Conservation (phyloP, 2,113 vertebrate genomes). For the Enhydra lutris region DNA sequence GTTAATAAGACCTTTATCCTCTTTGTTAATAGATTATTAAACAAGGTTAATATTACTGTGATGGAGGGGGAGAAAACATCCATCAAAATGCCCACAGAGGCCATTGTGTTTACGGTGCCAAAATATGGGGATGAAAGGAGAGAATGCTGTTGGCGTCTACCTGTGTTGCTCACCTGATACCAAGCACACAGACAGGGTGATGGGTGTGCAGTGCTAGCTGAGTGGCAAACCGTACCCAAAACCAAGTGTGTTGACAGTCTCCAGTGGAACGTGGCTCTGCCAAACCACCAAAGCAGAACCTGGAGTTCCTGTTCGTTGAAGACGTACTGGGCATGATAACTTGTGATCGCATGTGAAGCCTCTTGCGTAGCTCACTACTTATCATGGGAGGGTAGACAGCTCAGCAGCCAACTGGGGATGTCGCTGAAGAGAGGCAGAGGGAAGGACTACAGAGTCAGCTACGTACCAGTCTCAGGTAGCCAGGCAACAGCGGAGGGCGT, state of each 20-base stretch:
- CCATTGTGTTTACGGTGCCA: neutral
- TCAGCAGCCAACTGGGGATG: neutral
- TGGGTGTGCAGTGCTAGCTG: too few relatives aligned
- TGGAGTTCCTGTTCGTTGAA: neutral
- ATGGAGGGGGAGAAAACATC: neutral
- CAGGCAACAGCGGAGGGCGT: accelerated
- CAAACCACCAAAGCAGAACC: neutral
- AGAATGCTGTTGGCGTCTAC: neutral
- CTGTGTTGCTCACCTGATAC: neutral
- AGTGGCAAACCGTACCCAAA: neutral
- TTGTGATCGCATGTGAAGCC: neutral
- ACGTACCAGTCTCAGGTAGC: accelerated
- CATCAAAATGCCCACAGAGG: neutral
- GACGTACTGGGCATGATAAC: too few relatives aligned
- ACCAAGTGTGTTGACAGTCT: accelerated
- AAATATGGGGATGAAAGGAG: neutral
- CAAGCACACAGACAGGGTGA: neutral
- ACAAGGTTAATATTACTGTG: constrained; percentile 63
- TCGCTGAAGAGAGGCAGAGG: neutral
- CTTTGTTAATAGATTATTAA: constrained; percentile 69
- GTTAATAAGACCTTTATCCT: constrained; percentile 61
- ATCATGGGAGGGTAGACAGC: neutral
- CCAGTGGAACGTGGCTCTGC: neutral
- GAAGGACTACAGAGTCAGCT: neutral
- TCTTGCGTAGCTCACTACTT: neutral